These are phyloP conservation scores for Cotesia typhae DNA, from an alignment of 1,140 invertebrate species.

Conservation along the genomic window DNA sequence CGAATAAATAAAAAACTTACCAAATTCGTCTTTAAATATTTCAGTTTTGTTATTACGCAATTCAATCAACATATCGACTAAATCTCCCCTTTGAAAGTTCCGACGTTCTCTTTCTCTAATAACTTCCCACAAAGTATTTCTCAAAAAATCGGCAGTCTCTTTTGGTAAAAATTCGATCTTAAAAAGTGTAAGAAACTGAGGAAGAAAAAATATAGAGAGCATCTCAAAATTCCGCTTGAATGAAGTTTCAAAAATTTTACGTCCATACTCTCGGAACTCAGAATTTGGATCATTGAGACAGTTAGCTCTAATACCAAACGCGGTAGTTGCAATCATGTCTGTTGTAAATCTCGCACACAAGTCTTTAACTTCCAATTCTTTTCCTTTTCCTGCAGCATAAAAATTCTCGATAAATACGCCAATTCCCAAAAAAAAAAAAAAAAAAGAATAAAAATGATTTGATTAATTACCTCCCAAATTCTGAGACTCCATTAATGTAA, in stretches of 20 bases:
- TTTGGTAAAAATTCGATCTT: slow-evolving; percentile 44
- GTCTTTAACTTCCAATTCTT: slow-evolving; percentile 59
- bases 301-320: slow-evolving; percentile 70
- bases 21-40: slow-evolving; percentile 27
- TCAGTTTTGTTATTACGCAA: slow-evolving; percentile 45
- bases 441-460: neutral
- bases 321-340: slow-evolving; percentile 70
- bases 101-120: slow-evolving; percentile 51
- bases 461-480: slow-evolving; percentile 56
- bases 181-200: slow-evolving; percentile 44
- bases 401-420: neutral
- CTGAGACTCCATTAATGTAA: slow-evolving; percentile 46
- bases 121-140: slow-evolving; percentile 51
- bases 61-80: slow-evolving; percentile 63
- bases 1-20: slow-evolving; percentile 30
- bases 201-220: slow-evolving; percentile 56
- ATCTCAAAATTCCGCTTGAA: slow-evolving; percentile 48
- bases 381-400: slow-evolving; percentile 33
- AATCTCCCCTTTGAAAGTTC: slow-evolving; percentile 54
- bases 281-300: slow-evolving; percentile 64
- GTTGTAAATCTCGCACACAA: slow-evolving; percentile 67
- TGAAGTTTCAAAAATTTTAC: slow-evolving; percentile 48
- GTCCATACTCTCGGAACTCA: slow-evolving; percentile 50
- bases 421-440: neutral
- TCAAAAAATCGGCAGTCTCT: slow-evolving; percentile 50